Conservation (phyloP, 2,888 invertebrate genomes). For the Acrobasis repandana region DNA sequence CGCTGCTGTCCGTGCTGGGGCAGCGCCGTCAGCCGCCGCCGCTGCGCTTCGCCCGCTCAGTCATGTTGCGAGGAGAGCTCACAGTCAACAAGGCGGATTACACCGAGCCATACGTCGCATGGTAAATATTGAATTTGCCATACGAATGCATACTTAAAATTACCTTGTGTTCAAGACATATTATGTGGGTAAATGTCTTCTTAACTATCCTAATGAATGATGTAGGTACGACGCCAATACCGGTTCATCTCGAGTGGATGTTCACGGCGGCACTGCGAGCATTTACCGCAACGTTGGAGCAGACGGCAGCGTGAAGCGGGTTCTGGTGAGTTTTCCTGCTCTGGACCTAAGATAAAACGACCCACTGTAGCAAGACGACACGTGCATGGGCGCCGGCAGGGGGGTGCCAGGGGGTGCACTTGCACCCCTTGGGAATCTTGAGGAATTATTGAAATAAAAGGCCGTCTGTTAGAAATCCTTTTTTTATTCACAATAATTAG, state of each 20-base stretch:
- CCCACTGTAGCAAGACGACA: too few relatives aligned
- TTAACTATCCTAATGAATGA: not conserved
- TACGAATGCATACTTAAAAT: not conserved
- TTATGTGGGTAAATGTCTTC: too few relatives aligned
- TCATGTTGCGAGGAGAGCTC: constrained; percentile 42
- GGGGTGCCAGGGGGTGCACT: too few relatives aligned
- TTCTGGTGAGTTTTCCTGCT: constrained; percentile 5
- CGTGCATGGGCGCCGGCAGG: too few relatives aligned
- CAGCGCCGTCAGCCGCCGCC: constrained; percentile 16
- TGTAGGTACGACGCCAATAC: constrained; percentile 13
- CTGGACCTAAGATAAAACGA: too few relatives aligned
- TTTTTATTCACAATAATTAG: too few relatives aligned
- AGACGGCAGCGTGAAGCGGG: constrained; percentile 8
- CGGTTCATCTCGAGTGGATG: constrained; percentile 14
- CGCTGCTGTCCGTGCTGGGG: not conserved
- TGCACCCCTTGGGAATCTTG: too few relatives aligned
- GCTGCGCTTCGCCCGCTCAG: constrained; percentile 38
- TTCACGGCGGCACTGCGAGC: constrained; percentile 18
- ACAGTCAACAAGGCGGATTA: constrained; percentile 48
- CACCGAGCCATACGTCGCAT: constrained; percentile 47
- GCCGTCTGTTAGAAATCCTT: too few relatives aligned
- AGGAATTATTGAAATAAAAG: too few relatives aligned
- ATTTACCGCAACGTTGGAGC: constrained; percentile 8
- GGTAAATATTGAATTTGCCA: constrained; percentile 34
- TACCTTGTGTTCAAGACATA: too few relatives aligned